Evolutionary conservation across 37 sponge, comb jelly and placozoan genomes (phyloP).

Genomic region (Theonella swinhoei): DNA sequence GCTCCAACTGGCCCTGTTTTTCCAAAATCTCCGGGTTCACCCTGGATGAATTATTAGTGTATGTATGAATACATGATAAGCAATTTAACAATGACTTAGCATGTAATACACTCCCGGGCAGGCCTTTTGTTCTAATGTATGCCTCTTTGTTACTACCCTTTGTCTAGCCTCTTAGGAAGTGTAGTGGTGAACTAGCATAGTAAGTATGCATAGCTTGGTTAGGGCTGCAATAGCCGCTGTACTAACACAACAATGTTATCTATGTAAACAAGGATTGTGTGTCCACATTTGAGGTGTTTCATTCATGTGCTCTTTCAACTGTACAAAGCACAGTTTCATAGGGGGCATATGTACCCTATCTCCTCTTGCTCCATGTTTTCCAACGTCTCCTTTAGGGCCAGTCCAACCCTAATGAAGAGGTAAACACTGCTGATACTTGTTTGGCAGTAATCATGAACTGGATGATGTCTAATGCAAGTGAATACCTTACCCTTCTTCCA

Average conservation of each 20-base stretch:
- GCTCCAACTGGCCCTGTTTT: slow-evolving; percentile 15
- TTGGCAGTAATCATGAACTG: neutral
- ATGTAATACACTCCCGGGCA: too few relatives aligned
- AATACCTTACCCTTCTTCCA: slow-evolving; percentile 41
- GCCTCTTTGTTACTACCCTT: too few relatives aligned
- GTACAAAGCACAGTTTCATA: neutral
- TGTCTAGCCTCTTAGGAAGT: neutral
- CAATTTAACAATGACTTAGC: neutral
- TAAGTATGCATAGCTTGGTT: too few relatives aligned
- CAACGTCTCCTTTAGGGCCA: slow-evolving; percentile 42
- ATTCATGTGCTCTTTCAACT: too few relatives aligned
- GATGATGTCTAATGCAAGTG: neutral
- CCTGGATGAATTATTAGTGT: slow-evolving; percentile 22
- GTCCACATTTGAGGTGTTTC: too few relatives aligned
- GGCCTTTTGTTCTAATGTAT: neutral
- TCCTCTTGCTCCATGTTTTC: slow-evolving; percentile 33
- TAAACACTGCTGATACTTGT: neutral
- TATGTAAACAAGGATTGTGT: neutral
- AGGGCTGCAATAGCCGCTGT: too few relatives aligned
- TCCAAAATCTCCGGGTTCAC: slow-evolving; percentile 33
- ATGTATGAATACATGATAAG: neutral
- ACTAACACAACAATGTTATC: neutral
- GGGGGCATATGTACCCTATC: slow-evolving; percentile 10
- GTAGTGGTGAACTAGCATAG: neutral
- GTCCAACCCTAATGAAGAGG: slow-evolving; percentile 18